Percentiles rank a stretch among this genome's conserved stretches.
phyloP scores from a whole-genome alignment of 2,113 vertebrate genomes.

The Scophthalmus maximus region DNA sequence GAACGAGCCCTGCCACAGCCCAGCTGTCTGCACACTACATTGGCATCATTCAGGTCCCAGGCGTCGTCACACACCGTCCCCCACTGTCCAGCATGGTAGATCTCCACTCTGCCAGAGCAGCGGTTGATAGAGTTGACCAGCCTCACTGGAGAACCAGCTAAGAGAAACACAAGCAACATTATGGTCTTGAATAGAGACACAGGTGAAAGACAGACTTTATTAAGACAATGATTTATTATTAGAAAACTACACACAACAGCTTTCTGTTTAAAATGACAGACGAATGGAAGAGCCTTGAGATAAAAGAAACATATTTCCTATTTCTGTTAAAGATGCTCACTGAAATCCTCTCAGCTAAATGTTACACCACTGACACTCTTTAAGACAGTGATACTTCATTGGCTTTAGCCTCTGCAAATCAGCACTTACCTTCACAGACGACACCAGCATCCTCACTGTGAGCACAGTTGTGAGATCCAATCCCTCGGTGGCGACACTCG shows the following conservation, averaged over 20 bases:
- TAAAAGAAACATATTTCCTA: no score
- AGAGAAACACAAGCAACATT: constrained; percentile 4
- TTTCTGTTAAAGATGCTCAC: no score
- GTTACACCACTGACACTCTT: no score
- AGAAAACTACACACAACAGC: no score
- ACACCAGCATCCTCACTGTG: constrained; percentile 62
- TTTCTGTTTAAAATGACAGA: no score
- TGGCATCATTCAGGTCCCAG: constrained; percentile 49
- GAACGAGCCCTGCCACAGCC: constrained; percentile 46
- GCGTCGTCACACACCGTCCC: constrained; percentile 65
- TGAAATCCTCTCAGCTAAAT: no score
- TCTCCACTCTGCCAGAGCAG: constrained; percentile 68
- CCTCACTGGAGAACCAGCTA: constrained; percentile 50
- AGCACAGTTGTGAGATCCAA: constrained; percentile 55
- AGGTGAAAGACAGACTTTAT: not conserved
- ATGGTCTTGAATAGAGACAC: not conserved
- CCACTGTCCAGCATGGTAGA: constrained; percentile 48
- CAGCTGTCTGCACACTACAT: constrained; percentile 66
- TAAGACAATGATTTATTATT: no score
- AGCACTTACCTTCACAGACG: constrained; percentile 56
- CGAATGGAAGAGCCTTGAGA: no score
- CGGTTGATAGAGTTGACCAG: constrained; percentile 46
- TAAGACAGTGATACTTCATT: no score
- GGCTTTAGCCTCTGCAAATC: no score
- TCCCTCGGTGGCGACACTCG: constrained; percentile 41